Evolutionary conservation across 2,888 invertebrate species (phyloP).

Genomic region (Machimus atricapillus): DNA sequence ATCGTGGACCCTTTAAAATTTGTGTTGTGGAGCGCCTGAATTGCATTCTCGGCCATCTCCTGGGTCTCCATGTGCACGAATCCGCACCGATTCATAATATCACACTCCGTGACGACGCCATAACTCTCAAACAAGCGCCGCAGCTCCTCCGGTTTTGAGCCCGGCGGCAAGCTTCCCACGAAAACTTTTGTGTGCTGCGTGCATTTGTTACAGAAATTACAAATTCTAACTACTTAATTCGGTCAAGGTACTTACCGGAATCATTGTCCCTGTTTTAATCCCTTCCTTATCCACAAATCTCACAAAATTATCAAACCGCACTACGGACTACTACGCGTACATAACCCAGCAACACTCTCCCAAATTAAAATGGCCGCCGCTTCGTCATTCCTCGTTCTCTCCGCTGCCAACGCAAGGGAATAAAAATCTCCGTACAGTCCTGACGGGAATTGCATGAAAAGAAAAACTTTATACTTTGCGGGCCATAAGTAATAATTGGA

Average conservation of each 20-base stretch:
- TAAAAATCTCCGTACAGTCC: not conserved
- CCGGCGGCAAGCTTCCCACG: conserved; percentile 89
- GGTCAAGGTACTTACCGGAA: not conserved
- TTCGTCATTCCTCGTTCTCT: not conserved
- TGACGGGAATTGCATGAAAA: not conserved
- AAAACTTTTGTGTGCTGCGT: conserved; percentile 83
- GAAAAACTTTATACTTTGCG: not conserved
- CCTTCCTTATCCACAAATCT: not conserved
- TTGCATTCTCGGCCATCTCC: conserved; percentile 82
- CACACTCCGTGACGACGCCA: conserved; percentile 90
- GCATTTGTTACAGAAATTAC: not conserved
- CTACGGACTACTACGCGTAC: not conserved
- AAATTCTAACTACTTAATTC: not conserved
- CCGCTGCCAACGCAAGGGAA: not conserved
- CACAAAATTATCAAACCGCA: not conserved
- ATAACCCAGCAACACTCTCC: not conserved
- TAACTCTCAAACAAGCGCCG: conserved; percentile 83
- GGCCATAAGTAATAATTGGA: too few relatives aligned
- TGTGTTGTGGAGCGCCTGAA: conserved; percentile 79
- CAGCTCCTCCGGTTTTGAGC: conserved; percentile 83
- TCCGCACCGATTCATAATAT: conserved; percentile 92
- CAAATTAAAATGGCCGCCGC: not conserved
- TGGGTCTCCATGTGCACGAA: conserved; percentile 90
- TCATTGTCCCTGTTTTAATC: not conserved
- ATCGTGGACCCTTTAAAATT: conserved; percentile 85